Percentiles rank a stretch among this genome's conserved stretches.
These are phyloP conservation scores for Excalfactoria chinensis DNA, from an alignment of 2,113 vertebrate genomes.

Conservation along the genomic window DNA sequence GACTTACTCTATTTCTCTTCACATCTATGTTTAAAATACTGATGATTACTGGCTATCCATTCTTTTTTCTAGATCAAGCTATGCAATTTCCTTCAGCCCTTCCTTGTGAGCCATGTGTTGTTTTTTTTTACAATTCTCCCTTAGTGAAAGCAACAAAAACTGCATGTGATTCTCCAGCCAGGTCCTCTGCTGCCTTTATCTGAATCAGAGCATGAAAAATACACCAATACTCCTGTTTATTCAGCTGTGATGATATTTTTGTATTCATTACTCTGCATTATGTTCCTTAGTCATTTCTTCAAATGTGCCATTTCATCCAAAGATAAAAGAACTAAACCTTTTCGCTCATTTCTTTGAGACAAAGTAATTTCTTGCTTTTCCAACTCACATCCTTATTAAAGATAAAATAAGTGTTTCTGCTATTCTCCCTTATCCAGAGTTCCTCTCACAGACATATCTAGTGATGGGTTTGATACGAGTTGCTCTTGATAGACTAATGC, in stretches of 20 bases:
- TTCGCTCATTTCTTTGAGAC: neutral
- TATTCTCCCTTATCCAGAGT: neutral
- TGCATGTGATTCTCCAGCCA: neutral
- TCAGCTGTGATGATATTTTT: conserved; percentile 22
- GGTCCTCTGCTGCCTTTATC: neutral
- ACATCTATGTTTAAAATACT: neutral
- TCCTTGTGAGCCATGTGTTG: neutral
- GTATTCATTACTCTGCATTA: conserved; percentile 2
- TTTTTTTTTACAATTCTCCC: neutral
- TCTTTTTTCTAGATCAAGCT: neutral
- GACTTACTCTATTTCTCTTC: neutral
- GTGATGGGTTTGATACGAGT: neutral
- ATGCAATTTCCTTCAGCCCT: neutral
- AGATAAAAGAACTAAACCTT: neutral
- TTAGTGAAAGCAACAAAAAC: conserved; percentile 8
- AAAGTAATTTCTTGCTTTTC: neutral
- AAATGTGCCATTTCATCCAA: neutral
- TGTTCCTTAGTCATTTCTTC: neutral
- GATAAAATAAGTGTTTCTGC: neutral
- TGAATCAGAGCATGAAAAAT: neutral
- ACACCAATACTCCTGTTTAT: neutral
- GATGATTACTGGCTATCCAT: neutral
- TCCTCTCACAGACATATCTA: neutral
- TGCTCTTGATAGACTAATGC: neutral
- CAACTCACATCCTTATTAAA: neutral